phyloP scores from a whole-genome alignment of 2,113 vertebrate species.

The Rhadina sibilatrix region DNA sequence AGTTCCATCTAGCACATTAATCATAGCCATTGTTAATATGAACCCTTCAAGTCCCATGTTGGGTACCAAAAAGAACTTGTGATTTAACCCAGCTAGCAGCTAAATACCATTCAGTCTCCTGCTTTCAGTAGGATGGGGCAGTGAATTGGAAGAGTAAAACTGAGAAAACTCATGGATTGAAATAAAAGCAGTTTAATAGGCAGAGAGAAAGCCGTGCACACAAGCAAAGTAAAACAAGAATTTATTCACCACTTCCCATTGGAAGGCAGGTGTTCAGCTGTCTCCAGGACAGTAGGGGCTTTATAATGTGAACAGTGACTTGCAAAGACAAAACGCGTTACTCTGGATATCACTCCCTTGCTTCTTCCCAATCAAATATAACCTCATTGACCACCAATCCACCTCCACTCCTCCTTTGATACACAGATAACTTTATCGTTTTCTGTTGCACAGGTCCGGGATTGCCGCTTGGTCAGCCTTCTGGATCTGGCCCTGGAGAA shows the following conservation, averaged over 20 bases:
- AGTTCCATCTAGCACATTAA: not conserved
- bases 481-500: constrained; percentile 84
- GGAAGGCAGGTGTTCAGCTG: not conserved
- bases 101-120: not conserved
- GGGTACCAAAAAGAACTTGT: not conserved
- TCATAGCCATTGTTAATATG: not conserved
- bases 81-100: not conserved
- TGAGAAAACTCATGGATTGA: not conserved
- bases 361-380: not conserved
- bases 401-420: not conserved
- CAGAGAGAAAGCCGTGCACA: not conserved
- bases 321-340: not conserved
- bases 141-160: not conserved
- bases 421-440: not conserved
- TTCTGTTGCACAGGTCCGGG: constrained; percentile 69
- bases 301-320: not conserved
- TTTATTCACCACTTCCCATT: not conserved
- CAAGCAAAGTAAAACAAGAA: not conserved
- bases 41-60: not conserved
- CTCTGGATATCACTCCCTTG: fast-evolving
- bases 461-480: constrained; percentile 79
- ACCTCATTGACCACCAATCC: not conserved
- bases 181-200: not conserved
- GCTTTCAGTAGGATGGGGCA: not conserved
- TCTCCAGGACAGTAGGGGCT: not conserved